Evolutionary conservation across 2,888 invertebrate species (phyloP).

Genomic region (Antitype chi): DNA sequence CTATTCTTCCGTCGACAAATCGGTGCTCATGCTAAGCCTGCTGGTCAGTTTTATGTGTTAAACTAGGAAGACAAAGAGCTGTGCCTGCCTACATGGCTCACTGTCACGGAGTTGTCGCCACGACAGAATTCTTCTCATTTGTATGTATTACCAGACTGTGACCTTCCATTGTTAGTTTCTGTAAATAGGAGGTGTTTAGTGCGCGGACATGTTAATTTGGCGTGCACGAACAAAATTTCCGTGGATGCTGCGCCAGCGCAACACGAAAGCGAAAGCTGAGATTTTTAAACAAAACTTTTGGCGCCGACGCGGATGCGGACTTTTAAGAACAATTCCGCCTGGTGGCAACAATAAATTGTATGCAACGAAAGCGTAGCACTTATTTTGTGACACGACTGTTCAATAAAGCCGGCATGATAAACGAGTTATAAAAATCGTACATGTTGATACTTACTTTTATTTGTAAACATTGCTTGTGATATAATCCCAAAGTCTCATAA

Average conservation of each 20-base stretch:
- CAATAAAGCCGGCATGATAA: slow-evolving; percentile 46
- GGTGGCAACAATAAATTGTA: slow-evolving; percentile 68
- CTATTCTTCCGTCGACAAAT: too few relatives aligned
- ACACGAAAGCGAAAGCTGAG: slow-evolving; percentile 84
- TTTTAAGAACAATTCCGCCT: slow-evolving; percentile 74
- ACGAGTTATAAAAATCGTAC: slow-evolving; percentile 56
- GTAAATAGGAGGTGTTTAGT: slow-evolving; percentile 85
- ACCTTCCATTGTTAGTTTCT: slow-evolving; percentile 87
- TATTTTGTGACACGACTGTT: slow-evolving; percentile 36
- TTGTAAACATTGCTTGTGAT: slow-evolving; percentile 79
- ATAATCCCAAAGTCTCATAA: slow-evolving; percentile 85
- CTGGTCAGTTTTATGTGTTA: slow-evolving; percentile 19
- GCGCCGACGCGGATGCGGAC: slow-evolving; percentile 68
- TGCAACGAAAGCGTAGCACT: slow-evolving; percentile 72
- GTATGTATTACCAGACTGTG: slow-evolving; percentile 80
- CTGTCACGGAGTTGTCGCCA: slow-evolving; percentile 51
- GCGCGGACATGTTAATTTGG: slow-evolving; percentile 85
- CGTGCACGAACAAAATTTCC: slow-evolving; percentile 79
- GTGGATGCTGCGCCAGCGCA: slow-evolving; percentile 78
- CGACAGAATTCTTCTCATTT: slow-evolving; percentile 76
- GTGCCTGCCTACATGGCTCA: slow-evolving; percentile 29
- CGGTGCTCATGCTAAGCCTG: too few relatives aligned
- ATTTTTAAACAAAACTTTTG: slow-evolving; percentile 77
- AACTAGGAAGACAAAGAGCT: slow-evolving; percentile 54
- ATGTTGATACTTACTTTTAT: slow-evolving; percentile 62